Conservation (phyloP, 2,888 invertebrate genomes). For the Minunthozetes semirufus region DNA sequence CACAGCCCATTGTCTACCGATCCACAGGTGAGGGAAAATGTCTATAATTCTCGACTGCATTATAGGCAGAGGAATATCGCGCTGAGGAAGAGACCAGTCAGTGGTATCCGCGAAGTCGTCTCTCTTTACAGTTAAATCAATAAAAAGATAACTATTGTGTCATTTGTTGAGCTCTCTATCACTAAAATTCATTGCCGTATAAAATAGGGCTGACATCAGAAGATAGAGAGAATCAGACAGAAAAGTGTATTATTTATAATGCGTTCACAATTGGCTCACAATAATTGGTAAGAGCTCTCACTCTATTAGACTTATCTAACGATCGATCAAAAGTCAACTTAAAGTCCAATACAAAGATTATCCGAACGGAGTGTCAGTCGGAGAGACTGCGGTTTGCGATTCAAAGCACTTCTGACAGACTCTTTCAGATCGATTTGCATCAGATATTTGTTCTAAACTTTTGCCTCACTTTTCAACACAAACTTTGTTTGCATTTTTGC, state of each 20-base stretch:
- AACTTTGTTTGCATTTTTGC: no score
- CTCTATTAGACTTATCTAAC: not conserved
- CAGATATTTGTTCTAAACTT: no score
- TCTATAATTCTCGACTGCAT: not conserved
- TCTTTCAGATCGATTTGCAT: no score
- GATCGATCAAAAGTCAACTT: not conserved
- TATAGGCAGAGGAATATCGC: not conserved
- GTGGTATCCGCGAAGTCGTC: constrained; percentile 1
- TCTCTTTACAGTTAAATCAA: constrained; percentile 5
- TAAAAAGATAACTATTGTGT: constrained; percentile 12
- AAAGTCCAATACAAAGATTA: not conserved
- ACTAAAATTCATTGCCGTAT: not conserved
- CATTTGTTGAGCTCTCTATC: not conserved
- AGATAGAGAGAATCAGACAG: no score
- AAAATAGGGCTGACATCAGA: not conserved
- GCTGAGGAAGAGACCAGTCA: not conserved
- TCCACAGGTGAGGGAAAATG: constrained; percentile 6
- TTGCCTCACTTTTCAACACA: no score
- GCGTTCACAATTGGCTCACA: no score
- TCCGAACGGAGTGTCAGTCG: not conserved
- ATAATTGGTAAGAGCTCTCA: not conserved
- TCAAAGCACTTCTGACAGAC: no score
- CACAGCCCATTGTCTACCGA: constrained; percentile 32
- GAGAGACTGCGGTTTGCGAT: not conserved
- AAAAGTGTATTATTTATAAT: no score